A percentile compares a stretch with the other conserved stretches of the same genome.
Conservation (phyloP, 2,888 invertebrate species). For the Cremastinae sp. region DNA sequence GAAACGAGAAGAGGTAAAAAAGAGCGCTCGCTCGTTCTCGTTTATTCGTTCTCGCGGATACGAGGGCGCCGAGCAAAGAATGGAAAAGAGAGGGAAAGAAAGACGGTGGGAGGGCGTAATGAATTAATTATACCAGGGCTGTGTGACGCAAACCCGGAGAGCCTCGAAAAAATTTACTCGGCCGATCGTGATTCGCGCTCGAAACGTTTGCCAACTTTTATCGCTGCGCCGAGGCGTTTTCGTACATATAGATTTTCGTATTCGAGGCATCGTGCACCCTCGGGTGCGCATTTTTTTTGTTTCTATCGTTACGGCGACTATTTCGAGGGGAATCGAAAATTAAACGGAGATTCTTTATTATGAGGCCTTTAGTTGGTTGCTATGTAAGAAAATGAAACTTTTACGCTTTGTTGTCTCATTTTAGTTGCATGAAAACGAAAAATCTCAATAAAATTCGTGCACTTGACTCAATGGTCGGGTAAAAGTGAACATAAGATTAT, state of each 20-base stretch:
- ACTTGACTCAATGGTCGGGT: too few relatives aligned
- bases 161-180: conserved; percentile 25
- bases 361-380: too few relatives aligned
- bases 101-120: conserved; percentile 24
- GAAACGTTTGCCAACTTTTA: not conserved
- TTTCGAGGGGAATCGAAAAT: too few relatives aligned
- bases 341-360: too few relatives aligned
- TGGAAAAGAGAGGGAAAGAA: conserved; percentile 2
- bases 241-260: not conserved
- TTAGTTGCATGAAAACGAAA: too few relatives aligned
- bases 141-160: conserved; percentile 17
- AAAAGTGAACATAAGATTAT: too few relatives aligned
- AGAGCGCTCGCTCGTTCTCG: conserved; percentile 19
- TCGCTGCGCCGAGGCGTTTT: not conserved
- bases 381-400: too few relatives aligned
- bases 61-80: conserved; percentile 12
- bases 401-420: too few relatives aligned
- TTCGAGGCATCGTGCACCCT: too few relatives aligned
- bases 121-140: conserved; percentile 48
- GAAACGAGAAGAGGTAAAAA: conserved; percentile 1
- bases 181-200: not conserved
- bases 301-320: too few relatives aligned
- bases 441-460: too few relatives aligned
- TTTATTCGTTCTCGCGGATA: conserved; percentile 14
- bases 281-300: too few relatives aligned